Evolutionary conservation across 2,797 vertebrate species (phyloP).

Genomic region (Champsocephalus gunnari): DNA sequence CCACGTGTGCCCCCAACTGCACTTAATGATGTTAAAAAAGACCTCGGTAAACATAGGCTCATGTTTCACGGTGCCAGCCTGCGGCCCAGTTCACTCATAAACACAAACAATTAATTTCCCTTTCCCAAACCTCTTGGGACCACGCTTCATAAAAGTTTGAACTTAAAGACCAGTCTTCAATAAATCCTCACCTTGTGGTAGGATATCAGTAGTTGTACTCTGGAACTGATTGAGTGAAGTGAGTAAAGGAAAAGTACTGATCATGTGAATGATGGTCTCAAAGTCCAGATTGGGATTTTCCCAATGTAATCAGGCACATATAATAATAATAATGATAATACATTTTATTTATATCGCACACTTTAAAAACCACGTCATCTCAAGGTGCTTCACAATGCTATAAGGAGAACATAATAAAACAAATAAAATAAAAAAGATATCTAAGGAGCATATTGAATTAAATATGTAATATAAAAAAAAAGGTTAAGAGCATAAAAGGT

Average conservation of each 20-base stretch:
- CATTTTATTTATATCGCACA: too few species aligned
- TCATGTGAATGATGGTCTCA: background rate
- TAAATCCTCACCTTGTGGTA: constrained; percentile 3
- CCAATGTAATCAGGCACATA: background rate
- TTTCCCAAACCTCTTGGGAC: background rate
- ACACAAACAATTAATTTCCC: constrained; percentile 14
- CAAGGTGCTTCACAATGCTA: too few species aligned
- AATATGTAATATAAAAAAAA: too few species aligned
- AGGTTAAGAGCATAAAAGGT: too few species aligned
- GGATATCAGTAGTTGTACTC: constrained; percentile 7
- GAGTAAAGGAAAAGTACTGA: background rate
- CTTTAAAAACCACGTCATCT: too few species aligned
- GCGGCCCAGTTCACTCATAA: constrained; percentile 32
- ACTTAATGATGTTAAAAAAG: constrained; percentile 46
- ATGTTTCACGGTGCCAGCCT: constrained; percentile 23
- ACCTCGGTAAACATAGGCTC: constrained; percentile 45
- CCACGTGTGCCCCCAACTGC: constrained; percentile 25
- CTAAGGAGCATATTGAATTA: too few species aligned
- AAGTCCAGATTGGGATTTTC: background rate
- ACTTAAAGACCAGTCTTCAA: constrained; percentile 10
- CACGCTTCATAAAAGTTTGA: background rate
- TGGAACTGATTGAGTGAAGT: constrained; percentile 6
- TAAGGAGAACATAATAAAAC: too few species aligned
- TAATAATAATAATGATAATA: too few species aligned
- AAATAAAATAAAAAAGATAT: too few species aligned